These are phyloP conservation scores for Triplophysa dalaica DNA, from an alignment of 2,113 vertebrate species.

Conservation along the genomic window DNA sequence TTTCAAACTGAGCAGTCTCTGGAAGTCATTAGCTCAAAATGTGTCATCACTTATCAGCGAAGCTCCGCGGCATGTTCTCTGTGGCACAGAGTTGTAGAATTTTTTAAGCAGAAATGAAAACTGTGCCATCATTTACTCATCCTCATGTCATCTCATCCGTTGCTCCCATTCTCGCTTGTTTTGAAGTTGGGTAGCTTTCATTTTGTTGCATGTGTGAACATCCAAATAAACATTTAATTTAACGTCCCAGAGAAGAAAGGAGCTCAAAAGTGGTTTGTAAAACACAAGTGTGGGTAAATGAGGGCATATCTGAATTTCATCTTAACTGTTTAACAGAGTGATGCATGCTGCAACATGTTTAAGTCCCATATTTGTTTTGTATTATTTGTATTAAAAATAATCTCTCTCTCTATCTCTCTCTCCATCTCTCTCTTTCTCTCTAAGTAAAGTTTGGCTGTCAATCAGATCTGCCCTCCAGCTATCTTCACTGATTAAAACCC, in stretches of 20 bases:
- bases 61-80: neutral
- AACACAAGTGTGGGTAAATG: neutral
- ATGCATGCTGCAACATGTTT: neutral
- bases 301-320: neutral
- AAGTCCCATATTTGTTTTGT: neutral
- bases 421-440: constrained; percentile 61
- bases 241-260: no score
- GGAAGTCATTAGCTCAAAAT: constrained; percentile 43
- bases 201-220: no score
- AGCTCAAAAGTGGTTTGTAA: neutral
- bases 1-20: constrained; percentile 28
- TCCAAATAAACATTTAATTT: no score
- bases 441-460: constrained; percentile 90
- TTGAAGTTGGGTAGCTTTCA: no score
- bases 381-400: constrained; percentile 36
- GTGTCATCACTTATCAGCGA: constrained; percentile 15
- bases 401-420: constrained; percentile 61
- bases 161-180: no score
- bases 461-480: constrained; percentile 89
- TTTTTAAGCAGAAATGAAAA: neutral
- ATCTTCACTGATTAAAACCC: constrained; percentile 97
- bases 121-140: neutral
- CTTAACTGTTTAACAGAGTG: no score
- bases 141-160: neutral
- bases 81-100: neutral